Conservation (phyloP, 2,888 invertebrate genomes). For the Spialia ferax region DNA sequence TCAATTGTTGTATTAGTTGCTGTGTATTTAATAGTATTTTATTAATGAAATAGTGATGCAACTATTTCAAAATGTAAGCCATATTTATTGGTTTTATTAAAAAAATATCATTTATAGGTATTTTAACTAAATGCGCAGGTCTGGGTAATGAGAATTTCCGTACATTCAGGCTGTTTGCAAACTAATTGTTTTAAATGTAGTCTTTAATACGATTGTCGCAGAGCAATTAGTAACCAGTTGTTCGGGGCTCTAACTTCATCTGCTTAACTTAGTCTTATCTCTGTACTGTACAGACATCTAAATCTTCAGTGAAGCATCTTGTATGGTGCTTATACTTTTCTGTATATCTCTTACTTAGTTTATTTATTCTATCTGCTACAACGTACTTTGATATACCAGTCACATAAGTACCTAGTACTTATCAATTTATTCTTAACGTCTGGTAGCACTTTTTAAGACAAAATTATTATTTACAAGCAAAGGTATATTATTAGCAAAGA, state of each 20-base stretch:
- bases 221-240: slow-evolving; percentile 47
- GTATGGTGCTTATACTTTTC: neutral
- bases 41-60: too few relatives aligned
- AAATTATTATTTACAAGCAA: neutral
- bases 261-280: slow-evolving; percentile 5
- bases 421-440: too few relatives aligned
- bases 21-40: too few relatives aligned
- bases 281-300: neutral
- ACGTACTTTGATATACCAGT: too few relatives aligned
- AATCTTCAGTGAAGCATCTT: neutral
- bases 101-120: too few relatives aligned
- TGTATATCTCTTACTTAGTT: neutral
- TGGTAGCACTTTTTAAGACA: too few relatives aligned
- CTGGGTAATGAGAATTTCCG: neutral
- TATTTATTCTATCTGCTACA: too few relatives aligned
- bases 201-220: slow-evolving; percentile 46
- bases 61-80: too few relatives aligned
- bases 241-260: slow-evolving; percentile 39
- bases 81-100: too few relatives aligned
- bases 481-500: neutral
- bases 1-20: neutral
- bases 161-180: slow-evolving; percentile 11
- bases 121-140: too few relatives aligned
- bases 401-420: too few relatives aligned
- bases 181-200: slow-evolving; percentile 50